Percentiles rank a stretch among this genome's conserved stretches.
phyloP scores from a whole-genome alignment of 2,888 invertebrate species.

The Pseudococcus longispinus region DNA sequence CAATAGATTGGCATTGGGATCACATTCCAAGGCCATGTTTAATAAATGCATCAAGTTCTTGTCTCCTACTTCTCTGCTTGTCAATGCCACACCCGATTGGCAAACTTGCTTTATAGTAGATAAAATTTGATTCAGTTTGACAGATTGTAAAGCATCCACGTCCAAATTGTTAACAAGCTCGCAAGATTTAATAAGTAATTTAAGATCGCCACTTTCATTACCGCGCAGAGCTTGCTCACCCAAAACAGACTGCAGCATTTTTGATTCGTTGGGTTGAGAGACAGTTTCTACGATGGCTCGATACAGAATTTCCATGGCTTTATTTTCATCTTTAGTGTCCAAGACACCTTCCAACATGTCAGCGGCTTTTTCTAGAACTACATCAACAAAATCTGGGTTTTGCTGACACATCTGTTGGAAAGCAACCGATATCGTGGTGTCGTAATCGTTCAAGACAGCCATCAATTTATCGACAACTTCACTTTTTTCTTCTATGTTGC shows the following conservation, averaged over 20 bases:
- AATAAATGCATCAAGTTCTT: neutral
- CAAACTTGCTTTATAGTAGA: constrained; percentile 59
- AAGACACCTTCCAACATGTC: constrained; percentile 57
- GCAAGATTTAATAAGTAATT: constrained; percentile 63
- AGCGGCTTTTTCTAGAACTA: constrained; percentile 70
- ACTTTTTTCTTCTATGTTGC: constrained; percentile 66
- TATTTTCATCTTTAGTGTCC: constrained; percentile 68
- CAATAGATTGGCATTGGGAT: neutral
- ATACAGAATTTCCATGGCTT: constrained; percentile 72
- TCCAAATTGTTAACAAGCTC: constrained; percentile 62
- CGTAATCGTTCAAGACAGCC: constrained; percentile 63
- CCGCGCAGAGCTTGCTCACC: no score
- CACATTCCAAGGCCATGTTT: constrained; percentile 2
- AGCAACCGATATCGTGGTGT: constrained; percentile 64
- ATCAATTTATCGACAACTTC: constrained; percentile 70
- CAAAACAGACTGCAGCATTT: constrained; percentile 63
- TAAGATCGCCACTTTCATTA: no score
- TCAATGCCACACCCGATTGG: neutral
- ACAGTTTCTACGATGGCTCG: constrained; percentile 74
- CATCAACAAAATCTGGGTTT: constrained; percentile 69
- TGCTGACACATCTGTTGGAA: constrained; percentile 72
- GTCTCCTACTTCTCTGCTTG: neutral
- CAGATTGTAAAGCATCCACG: constrained; percentile 63
- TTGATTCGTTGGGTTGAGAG: constrained; percentile 69
- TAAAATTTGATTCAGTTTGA: constrained; percentile 64